Evolutionary conservation across 1,140 invertebrate genomes (phyloP).

Genomic region (Drosophila kanapiae): DNA sequence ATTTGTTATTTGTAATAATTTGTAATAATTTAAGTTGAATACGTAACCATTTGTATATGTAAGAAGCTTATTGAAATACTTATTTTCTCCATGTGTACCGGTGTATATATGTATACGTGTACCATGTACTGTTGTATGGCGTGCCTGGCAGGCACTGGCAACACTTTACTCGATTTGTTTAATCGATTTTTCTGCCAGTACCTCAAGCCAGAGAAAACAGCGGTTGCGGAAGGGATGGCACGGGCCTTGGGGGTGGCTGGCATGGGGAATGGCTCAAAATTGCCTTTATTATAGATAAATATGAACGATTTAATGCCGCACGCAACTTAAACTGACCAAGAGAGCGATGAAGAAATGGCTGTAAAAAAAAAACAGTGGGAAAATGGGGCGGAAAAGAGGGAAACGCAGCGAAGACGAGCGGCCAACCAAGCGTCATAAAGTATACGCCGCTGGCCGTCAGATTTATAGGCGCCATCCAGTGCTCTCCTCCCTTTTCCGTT

Average conservation of each 20-base stretch:
- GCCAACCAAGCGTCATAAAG: conserved; percentile 68
- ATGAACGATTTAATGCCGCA: conserved; percentile 73
- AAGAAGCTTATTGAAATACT: no score
- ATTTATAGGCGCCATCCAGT: conserved; percentile 65
- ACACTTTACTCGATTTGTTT: conserved; percentile 83
- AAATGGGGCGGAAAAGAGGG: not conserved
- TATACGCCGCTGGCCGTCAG: conserved; percentile 63
- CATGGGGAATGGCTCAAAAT: conserved; percentile 59
- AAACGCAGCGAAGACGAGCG: conserved; percentile 24
- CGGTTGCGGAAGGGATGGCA: conserved; percentile 2
- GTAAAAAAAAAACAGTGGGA: conserved; percentile 1
- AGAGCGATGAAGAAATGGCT: conserved; percentile 3
- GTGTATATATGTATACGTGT: conserved; percentile 22
- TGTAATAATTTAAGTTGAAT: no score
- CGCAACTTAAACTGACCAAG: conserved; percentile 66
- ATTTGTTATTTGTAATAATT: no score
- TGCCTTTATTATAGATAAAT: conserved; percentile 83
- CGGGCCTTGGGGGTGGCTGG: conserved; percentile 3
- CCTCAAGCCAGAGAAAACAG: conserved; percentile 27
- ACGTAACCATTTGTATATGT: no score
- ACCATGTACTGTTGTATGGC: conserved; percentile 48
- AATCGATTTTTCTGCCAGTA: conserved; percentile 79
- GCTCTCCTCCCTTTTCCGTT: not conserved
- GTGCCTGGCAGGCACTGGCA: conserved; percentile 61
- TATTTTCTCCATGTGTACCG: conserved; percentile 2